Evolutionary conservation across 2,797 vertebrate species (phyloP), one percentile per base, ranked within the genome.

Genomic region (Alauda arvensis): DNA sequence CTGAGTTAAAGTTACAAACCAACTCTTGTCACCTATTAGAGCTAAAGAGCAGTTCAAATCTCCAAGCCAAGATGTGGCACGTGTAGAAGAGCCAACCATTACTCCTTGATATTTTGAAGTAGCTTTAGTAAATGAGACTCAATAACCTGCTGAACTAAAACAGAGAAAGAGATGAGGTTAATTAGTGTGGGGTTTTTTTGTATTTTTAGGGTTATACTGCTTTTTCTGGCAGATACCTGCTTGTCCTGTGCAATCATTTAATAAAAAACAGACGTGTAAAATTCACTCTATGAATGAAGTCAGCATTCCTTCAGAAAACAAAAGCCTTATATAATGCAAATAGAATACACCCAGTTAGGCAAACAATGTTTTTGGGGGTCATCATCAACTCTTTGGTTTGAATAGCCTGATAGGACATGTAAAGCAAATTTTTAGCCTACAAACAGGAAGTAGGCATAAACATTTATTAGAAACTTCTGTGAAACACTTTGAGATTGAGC

Each of bases 81-180:
- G 39, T 0, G 1, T 34, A 63, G 69, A 93, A 65, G n/a, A 62
- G 16, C 23, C 67, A 52, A 33, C 26, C 55, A 18, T 97, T 97
- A 99, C 89, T 99, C 99, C 96, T 98, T 98, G 96, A 99, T 98
- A 75, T 97, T 99, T 92, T 99, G 99, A 92, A 99, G 98, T 46
- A 99, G 96, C 95, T 98, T 98, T 93, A 99, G 91, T 86, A 99
- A 96, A 93, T 99, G 99, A 42, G 98, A 98, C 92, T 99, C 99
- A 95, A 99, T 99, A 91, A 98, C 99, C 98, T 99, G 99, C 97
- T 99, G 99, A 96, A 99, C 99, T 99, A 82, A 88, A 96, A 77
- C n/a, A 93, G 69, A 95, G 10, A 92, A 49, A 60, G 63, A 48
- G 23, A 74, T 53, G 28, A 92, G 14, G 18, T 91, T 91, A 93